Conservation (phyloP, 2,797 vertebrate genomes). For the Micromesistius poutassou region DNA sequence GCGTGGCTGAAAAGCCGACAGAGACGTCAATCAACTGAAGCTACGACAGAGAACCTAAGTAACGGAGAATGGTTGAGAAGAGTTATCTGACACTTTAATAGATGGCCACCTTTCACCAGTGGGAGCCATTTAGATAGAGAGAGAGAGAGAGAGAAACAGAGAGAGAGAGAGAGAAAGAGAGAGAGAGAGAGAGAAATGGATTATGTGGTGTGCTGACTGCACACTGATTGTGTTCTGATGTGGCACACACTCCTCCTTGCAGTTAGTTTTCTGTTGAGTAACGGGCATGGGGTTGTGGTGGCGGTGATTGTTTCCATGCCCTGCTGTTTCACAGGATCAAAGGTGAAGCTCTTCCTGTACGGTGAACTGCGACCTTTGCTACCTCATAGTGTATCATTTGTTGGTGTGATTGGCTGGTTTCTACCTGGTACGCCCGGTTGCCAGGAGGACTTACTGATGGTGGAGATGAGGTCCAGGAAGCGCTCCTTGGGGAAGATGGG, state of each 20-base stretch:
- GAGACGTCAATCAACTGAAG: conserved; percentile 9
- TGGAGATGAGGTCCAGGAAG: conserved; percentile 96
- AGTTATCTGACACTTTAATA: conserved; percentile 38
- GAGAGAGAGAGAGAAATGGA: conserved; percentile 9
- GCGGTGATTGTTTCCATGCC: conserved; percentile 59
- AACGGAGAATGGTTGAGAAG: conserved; percentile 17
- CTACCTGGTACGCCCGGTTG: background rate
- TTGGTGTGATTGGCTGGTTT: background rate
- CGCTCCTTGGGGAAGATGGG: conserved; percentile 97
- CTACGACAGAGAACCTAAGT: conserved; percentile 9
- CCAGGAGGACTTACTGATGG: conserved; percentile 84
- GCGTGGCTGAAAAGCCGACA: background rate
- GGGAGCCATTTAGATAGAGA: conserved; percentile 7
- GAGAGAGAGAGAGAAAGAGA: background rate
- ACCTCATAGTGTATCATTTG: background rate
- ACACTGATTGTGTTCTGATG: conserved; percentile 36
- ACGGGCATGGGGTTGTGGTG: conserved; percentile 30
- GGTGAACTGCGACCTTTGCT: background rate
- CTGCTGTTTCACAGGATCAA: background rate
- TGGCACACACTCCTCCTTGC: conserved; percentile 32
- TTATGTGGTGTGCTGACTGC: conserved; percentile 32
- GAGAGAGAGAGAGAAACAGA: background rate
- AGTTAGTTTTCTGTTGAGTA: conserved; percentile 40
- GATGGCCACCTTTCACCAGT: conserved; percentile 27
- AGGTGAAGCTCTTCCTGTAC: conserved; percentile 16